Evolutionary conservation across 2,888 invertebrate species (phyloP).

Genomic region (Pyrgus malvae): DNA sequence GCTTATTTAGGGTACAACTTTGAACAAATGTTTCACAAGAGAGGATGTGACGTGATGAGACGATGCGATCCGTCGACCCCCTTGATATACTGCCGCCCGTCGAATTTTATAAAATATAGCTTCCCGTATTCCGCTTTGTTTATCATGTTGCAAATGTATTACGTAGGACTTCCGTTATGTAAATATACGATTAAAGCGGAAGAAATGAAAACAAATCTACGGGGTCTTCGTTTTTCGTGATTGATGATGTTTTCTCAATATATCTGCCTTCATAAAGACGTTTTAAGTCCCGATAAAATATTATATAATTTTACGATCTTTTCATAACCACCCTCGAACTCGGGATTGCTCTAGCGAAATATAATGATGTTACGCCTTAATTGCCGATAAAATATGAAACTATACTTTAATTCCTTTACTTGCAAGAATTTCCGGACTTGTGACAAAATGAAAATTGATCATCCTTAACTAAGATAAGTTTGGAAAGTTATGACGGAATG

Average conservation of each 20-base stretch:
- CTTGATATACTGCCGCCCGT: constrained; percentile 40
- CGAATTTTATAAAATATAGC: constrained; percentile 57
- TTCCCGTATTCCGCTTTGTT: constrained; percentile 60
- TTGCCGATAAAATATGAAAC: constrained; percentile 22
- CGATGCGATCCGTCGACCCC: constrained; percentile 39
- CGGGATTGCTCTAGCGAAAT: constrained; percentile 1
- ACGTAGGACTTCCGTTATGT: constrained; percentile 59
- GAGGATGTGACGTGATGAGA: constrained; percentile 47
- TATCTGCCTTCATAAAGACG: too few relatives aligned
- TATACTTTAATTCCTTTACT: constrained; percentile 51
- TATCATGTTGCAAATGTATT: constrained; percentile 69
- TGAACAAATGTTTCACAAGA: constrained; percentile 51
- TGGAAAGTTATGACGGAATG: constrained; percentile 70
- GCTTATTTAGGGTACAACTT: constrained; percentile 38
- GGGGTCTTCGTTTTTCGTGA: constrained; percentile 37
- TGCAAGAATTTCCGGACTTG: constrained; percentile 58
- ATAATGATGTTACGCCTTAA: constrained; percentile 14
- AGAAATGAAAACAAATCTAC: constrained; percentile 55
- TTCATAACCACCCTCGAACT: background rate
- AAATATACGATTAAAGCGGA: constrained; percentile 59
- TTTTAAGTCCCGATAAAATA: too few relatives aligned
- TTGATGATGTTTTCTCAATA: constrained; percentile 26
- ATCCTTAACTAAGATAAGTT: constrained; percentile 75
- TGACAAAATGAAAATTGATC: constrained; percentile 77
- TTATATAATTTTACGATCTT: background rate